A percentile compares a stretch with the other conserved stretches of the same genome.
phyloP scores from a whole-genome alignment of 2,888 invertebrate species.

The Eutolmus rufibarbis region DNA sequence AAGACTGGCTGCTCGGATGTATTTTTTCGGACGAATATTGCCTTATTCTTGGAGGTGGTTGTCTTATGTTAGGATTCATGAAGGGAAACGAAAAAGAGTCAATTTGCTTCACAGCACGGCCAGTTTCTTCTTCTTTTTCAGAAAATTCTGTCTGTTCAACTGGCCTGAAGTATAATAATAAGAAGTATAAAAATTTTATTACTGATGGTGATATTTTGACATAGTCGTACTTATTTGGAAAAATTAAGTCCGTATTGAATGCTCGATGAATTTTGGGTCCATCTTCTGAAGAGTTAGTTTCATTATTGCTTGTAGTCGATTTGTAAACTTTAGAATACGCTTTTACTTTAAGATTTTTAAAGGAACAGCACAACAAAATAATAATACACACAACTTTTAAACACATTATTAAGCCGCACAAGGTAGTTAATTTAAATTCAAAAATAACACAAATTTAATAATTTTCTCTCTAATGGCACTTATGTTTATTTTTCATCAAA shows the following conservation, averaged over 20 bases:
- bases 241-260: conserved; percentile 58
- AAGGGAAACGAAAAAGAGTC: conserved; percentile 56
- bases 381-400: not conserved
- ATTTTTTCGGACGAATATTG: not conserved
- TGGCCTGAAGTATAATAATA: not conserved
- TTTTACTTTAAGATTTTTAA: not conserved
- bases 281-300: conserved; percentile 47
- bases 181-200: not conserved
- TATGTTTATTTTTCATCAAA: not conserved
- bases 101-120: conserved; percentile 49
- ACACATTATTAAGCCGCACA: not conserved
- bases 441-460: not conserved
- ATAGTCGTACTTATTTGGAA: conserved; percentile 55
- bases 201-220: not conserved
- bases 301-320: not conserved
- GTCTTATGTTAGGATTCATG: not conserved
- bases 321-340: conserved; percentile 26
- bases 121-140: conserved; percentile 50
- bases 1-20: not conserved
- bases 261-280: conserved; percentile 59
- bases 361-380: not conserved
- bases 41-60: not conserved
- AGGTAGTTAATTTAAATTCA: not conserved
- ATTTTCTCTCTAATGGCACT: not conserved
- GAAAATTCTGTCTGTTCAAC: conserved; percentile 56